These are phyloP conservation scores for Tetrapedia diversipes DNA, from an alignment of 2,888 invertebrate genomes.

Conservation along the genomic window DNA sequence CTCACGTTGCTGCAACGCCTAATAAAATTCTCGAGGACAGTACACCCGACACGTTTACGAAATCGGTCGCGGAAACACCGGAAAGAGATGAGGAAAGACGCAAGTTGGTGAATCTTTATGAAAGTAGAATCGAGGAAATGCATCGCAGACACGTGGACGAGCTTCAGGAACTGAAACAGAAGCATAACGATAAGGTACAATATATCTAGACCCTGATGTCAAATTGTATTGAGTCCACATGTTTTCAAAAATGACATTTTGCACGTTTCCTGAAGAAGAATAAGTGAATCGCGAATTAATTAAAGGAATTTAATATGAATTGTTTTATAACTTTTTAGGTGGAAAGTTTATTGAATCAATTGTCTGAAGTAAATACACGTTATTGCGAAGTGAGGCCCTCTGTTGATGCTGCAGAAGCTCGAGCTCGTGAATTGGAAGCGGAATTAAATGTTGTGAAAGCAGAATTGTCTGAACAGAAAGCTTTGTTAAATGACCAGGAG, in stretches of 20 bases:
- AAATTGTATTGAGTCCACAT: too few species aligned
- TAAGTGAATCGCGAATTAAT: too few species aligned
- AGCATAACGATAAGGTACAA: slow-evolving; percentile 89
- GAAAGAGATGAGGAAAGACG: slow-evolving; percentile 86
- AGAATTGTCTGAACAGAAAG: slow-evolving; percentile 88
- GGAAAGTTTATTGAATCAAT: slow-evolving; percentile 88
- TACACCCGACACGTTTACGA: slow-evolving; percentile 28
- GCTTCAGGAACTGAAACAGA: slow-evolving; percentile 90
- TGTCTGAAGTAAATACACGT: slow-evolving; percentile 90
- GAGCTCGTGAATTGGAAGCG: slow-evolving; percentile 88
- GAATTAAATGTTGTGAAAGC: slow-evolving; percentile 89
- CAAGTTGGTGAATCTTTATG: slow-evolving; percentile 88
- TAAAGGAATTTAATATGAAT: too few species aligned
- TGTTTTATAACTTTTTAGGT: slow-evolving; percentile 83
- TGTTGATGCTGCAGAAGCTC: slow-evolving; percentile 89
- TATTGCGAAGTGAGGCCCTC: slow-evolving; percentile 91
- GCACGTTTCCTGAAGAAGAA: too few species aligned
- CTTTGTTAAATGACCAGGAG: slow-evolving; percentile 87
- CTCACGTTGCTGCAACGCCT: slow-evolving; percentile 17
- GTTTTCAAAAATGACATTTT: too few species aligned
- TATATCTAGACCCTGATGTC: too few species aligned
- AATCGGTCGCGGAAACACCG: slow-evolving; percentile 11
- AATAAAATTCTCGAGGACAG: slow-evolving; percentile 30
- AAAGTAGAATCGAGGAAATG: slow-evolving; percentile 90
- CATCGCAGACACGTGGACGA: slow-evolving; percentile 87